phyloP scores from a whole-genome alignment of 2,113 vertebrate species.

The Peucedramus taeniatus region DNA sequence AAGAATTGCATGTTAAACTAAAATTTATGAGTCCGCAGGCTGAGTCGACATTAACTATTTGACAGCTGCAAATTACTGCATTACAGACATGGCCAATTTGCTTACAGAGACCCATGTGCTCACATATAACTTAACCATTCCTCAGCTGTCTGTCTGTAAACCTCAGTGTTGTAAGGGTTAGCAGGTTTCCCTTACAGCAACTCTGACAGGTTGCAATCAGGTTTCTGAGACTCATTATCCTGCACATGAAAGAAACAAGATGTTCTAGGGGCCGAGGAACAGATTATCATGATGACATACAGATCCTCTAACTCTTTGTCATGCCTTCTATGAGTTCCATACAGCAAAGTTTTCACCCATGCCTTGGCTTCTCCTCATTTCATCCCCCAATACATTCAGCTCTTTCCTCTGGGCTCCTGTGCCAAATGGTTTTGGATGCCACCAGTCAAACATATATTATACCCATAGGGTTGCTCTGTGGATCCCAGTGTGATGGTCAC shows the following conservation, averaged over 20 bases:
- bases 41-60: slow-evolving; percentile 16
- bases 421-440: not conserved
- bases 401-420: not conserved
- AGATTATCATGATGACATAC: not conserved
- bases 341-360: not conserved
- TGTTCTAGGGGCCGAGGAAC: not conserved
- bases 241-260: not conserved
- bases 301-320: not conserved
- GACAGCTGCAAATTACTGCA: not conserved
- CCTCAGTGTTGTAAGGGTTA: not conserved
- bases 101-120: not conserved
- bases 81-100: not conserved
- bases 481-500: not conserved
- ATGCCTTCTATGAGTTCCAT: not conserved
- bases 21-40: slow-evolving; percentile 5
- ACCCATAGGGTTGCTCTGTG: not conserved
- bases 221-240: not conserved
- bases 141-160: not conserved
- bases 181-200: not conserved
- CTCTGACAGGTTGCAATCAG: not conserved
- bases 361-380: not conserved
- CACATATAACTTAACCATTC: not conserved
- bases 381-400: not conserved
- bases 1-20: not conserved
- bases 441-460: not conserved